Conservation (phyloP, 53 echinoderm and acorn worm species). For the Zoroaster sp. region DNA sequence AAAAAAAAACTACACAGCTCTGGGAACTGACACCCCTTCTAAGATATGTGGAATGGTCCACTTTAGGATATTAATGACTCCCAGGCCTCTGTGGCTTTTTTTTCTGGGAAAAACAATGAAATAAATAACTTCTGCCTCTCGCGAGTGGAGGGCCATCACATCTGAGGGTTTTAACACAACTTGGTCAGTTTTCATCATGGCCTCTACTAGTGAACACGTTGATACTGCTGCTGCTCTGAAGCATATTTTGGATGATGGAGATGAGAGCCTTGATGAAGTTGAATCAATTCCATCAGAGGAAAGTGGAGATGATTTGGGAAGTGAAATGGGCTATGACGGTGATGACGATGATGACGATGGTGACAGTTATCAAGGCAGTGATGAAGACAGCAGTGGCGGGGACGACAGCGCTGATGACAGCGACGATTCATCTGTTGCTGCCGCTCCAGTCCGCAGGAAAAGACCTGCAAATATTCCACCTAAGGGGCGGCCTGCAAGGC, state of each 20-base stretch:
- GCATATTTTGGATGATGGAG: neutral
- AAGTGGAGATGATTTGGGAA: neutral
- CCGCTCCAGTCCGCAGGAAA: neutral
- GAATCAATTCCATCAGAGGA: neutral
- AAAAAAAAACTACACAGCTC: too few relatives aligned
- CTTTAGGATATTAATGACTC: too few relatives aligned
- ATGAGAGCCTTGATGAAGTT: neutral
- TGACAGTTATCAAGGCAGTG: neutral
- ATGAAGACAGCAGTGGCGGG: neutral
- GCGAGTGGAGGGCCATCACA: too few relatives aligned
- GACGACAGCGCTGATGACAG: neutral
- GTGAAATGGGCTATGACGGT: neutral
- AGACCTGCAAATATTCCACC: neutral
- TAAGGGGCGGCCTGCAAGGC: neutral
- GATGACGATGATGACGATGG: too few relatives aligned
- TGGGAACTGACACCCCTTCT: too few relatives aligned
- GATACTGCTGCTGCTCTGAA: neutral
- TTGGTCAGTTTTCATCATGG: neutral
- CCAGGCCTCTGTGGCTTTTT: too few relatives aligned
- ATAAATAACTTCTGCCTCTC: too few relatives aligned
- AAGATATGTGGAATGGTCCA: too few relatives aligned
- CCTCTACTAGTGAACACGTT: neutral
- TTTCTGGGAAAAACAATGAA: too few relatives aligned
- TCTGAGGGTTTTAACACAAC: too few relatives aligned
- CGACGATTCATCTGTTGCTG: neutral